phyloP scores from a whole-genome alignment of 2,797 vertebrate genomes.

The Enteromius anoplus region DNA sequence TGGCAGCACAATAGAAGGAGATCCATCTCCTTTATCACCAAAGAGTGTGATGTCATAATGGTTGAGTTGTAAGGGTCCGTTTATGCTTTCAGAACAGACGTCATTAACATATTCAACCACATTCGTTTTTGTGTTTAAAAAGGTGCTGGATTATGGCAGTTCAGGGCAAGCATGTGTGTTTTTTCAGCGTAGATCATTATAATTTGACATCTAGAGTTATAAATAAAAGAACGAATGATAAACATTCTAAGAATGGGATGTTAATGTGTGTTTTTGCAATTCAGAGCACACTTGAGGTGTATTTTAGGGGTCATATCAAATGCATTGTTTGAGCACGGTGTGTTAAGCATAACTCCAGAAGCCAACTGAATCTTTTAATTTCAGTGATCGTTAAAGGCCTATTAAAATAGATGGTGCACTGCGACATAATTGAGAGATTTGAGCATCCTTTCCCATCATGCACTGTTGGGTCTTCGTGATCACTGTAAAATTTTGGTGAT shows the following conservation, averaged over 20 bases:
- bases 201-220: background rate
- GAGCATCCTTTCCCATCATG: constrained; percentile 10
- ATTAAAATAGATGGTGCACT: constrained; percentile 52
- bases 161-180: background rate
- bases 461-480: constrained; percentile 13
- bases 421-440: constrained; percentile 33
- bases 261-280: constrained; percentile 11
- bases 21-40: background rate
- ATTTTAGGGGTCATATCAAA: constrained; percentile 9
- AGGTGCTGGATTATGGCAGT: background rate
- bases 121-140: background rate
- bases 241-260: background rate
- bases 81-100: background rate
- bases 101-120: background rate
- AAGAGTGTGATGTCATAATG: background rate
- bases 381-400: constrained; percentile 48
- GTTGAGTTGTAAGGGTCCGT: background rate
- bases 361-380: constrained; percentile 42
- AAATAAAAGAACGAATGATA: background rate
- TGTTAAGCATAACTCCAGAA: constrained; percentile 38
- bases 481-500: background rate
- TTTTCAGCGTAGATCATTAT: background rate
- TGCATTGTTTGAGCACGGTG: constrained; percentile 24
- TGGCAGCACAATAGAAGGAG: background rate
- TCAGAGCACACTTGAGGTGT: constrained; percentile 12